Evolutionary conservation across 2,113 vertebrate genomes (phyloP).

Genomic region (Archocentrus centrarchus): DNA sequence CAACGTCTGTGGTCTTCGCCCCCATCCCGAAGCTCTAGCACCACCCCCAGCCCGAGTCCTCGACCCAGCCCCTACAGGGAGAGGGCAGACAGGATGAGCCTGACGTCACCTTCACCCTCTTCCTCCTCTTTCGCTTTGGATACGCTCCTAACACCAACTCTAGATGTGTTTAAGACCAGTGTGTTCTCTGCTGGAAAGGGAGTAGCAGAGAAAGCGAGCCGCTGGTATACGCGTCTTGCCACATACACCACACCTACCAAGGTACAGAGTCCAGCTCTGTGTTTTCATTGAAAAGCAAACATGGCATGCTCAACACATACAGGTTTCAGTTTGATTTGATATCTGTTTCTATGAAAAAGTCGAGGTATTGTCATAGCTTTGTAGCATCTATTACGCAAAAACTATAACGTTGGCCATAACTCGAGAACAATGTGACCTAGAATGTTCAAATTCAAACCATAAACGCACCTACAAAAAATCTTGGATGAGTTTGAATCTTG

Average conservation of each 20-base stretch:
- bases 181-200: constrained; percentile 93
- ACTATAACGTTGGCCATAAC: no score
- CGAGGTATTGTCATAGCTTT: no score
- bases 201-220: constrained; percentile 94
- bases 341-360: background rate
- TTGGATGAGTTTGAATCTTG: no score
- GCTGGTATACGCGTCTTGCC: constrained; percentile 91
- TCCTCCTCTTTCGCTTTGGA: constrained; percentile 87
- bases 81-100: constrained; percentile 50
- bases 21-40: constrained; percentile 82
- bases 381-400: no score
- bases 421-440: no score
- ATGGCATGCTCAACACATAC: background rate
- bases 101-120: constrained; percentile 84
- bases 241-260: constrained; percentile 87
- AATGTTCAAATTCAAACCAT: no score
- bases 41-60: constrained; percentile 66
- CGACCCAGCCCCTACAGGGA: constrained; percentile 78
- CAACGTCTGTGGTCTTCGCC: constrained; percentile 90
- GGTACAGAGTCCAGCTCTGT: constrained; percentile 70
- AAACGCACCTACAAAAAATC: no score
- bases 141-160: constrained; percentile 88
- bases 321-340: background rate
- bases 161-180: constrained; percentile 92
- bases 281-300: background rate